Base-by-base conservation (phyloP, 2,888 invertebrate genomes). In the Chouioia cunea region DNA sequence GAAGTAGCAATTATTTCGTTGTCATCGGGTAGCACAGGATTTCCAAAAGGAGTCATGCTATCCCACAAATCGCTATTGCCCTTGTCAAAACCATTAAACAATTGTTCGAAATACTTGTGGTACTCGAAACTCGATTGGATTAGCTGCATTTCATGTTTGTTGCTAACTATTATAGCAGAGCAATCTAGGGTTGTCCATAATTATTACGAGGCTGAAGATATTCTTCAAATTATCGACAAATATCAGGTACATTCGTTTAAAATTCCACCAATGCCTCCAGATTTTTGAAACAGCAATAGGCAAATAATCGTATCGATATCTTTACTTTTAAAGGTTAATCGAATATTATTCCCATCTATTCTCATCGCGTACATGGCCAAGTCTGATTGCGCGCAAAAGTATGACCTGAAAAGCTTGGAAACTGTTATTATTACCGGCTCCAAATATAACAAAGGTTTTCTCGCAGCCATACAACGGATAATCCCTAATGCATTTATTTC, bases 151-250 rank as follows among this genome's bases (percentile, higher is more conserved):
- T 54, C 60, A 16, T 44, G 52, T 4, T 43, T 75, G 14, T 59
- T 80, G 4, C 27, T 65, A 23, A 71, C 66, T 27, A 56, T 76
- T 12, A 20, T 71, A 0, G 52, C 22, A 4, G 73, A 53, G 8
- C 44, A 67, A 0, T 75, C 71, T 4, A 73, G 73, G 23, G 56
- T 80, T 8, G 50, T 78, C 52, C 57, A 70, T 20, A 76, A 79
- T 2, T 66, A 74, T 4, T 80, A 77, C 63, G 74, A 77, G 0
- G 79, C 79, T 10, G 65, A 78, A 20, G 74, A 52, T n/a, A 73
- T 73, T 0, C 80, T 79, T 18, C 59, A 74, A 68, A 62, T 81
- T 0, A 75, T 82, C 3, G 79, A 83, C 59, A 81, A 83, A 56
- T 82, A 77, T 53, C 77, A 82, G 77, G 83, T 81, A 75, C 67